Conservation (phyloP, 92 coral and sea anemone genomes). For the Muricea muricata region DNA sequence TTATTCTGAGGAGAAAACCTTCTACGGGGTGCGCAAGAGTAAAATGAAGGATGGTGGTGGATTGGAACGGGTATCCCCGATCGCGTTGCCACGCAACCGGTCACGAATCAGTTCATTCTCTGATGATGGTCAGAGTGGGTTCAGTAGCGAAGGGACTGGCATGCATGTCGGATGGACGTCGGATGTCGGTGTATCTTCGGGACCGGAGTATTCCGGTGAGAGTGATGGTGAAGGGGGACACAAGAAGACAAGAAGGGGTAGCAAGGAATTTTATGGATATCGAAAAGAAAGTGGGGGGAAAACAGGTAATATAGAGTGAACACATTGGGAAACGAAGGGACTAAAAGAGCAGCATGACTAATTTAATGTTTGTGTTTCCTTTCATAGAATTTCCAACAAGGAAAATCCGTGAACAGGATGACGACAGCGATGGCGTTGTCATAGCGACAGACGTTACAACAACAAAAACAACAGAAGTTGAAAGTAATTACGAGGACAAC, state of each 20-base stretch:
- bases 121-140: slow-evolving; percentile 27
- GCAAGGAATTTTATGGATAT: slow-evolving; percentile 32
- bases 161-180: slow-evolving; percentile 48
- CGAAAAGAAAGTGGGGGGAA: not conserved
- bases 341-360: no score
- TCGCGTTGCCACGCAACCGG: slow-evolving; percentile 29
- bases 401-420: not conserved
- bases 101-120: slow-evolving; percentile 29
- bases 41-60: not conserved
- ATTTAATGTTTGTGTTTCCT: no score
- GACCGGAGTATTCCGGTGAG: slow-evolving; percentile 29
- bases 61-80: slow-evolving; percentile 14
- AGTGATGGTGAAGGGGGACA: slow-evolving; percentile 24
- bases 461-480: not conserved
- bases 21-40: slow-evolving; percentile 31
- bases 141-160: slow-evolving; percentile 33
- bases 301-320: not conserved
- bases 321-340: no score
- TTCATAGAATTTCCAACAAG: slow-evolving; percentile 13
- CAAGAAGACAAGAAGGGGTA: slow-evolving; percentile 3
- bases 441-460: slow-evolving; percentile 12
- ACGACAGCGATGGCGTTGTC: not conserved
- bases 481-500: not conserved
- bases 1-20: slow-evolving; percentile 38
- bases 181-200: slow-evolving; percentile 22